Conservation (phyloP, 2,888 invertebrate species). For the Leptinotarsa haldemani region DNA sequence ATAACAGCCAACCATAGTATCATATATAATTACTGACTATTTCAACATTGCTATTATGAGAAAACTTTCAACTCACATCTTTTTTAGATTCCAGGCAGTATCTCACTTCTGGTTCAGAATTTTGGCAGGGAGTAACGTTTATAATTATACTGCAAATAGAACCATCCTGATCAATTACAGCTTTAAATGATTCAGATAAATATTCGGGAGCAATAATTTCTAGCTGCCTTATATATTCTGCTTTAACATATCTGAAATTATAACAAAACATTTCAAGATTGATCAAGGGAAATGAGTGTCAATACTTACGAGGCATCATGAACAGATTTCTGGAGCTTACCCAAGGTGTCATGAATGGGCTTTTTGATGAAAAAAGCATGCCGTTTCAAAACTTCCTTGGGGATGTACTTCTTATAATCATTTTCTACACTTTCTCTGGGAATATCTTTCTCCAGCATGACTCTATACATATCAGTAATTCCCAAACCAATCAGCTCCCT, state of each 20-base stretch:
- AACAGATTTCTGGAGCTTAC: slow-evolving; percentile 69
- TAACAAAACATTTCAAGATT: neutral
- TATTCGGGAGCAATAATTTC: slow-evolving; percentile 86
- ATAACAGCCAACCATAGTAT: too few relatives aligned
- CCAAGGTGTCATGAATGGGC: slow-evolving; percentile 77
- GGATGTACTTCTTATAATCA: slow-evolving; percentile 86
- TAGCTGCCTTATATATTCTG: slow-evolving; percentile 83
- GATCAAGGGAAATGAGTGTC: neutral
- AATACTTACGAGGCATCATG: slow-evolving; percentile 73
- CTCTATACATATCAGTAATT: slow-evolving; percentile 88
- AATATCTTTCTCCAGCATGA: slow-evolving; percentile 80
- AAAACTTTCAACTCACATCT: slow-evolving; percentile 66
- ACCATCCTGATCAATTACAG: slow-evolving; percentile 76
- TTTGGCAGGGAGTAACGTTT: slow-evolving; percentile 74
- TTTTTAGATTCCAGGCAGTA: slow-evolving; percentile 73
- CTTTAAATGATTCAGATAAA: slow-evolving; percentile 79
- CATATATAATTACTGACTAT: too few relatives aligned
- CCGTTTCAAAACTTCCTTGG: slow-evolving; percentile 79
- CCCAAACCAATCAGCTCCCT: slow-evolving; percentile 85
- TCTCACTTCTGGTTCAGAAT: slow-evolving; percentile 75
- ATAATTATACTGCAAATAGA: slow-evolving; percentile 76
- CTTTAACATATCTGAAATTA: slow-evolving; percentile 74
- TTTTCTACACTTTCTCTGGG: slow-evolving; percentile 76
- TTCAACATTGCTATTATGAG: neutral
- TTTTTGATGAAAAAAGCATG: slow-evolving; percentile 82